Base-by-base conservation (phyloP, 2,888 invertebrate species). In the Caenorhabditis sp. region DNA sequence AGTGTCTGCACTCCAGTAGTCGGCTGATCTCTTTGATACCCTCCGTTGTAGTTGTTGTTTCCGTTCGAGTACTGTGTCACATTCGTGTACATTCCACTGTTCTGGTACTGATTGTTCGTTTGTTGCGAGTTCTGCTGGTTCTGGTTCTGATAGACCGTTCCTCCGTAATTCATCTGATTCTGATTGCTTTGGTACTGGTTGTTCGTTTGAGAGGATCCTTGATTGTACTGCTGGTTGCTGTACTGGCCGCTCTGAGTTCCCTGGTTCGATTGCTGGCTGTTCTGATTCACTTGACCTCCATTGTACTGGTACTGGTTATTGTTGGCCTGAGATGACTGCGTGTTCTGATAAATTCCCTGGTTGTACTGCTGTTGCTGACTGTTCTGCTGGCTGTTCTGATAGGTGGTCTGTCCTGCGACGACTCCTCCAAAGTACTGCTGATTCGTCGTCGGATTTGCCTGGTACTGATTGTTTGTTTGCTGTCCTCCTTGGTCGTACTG, bases 81-180 rank as follows among this genome's bases (percentile, higher is more conserved):
- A 35, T 68, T 68, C 6, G 68, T 59, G 43, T 68, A 59, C 30
- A 59, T 39, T 68, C 68, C 68, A n/a, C 52, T 59, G 37, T 65
- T 65, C 27, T 55, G 55, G 35, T 35, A 65, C 46, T 68, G 56
- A 24, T 58, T 65, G 11, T 9, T 32, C 9, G 26, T 52, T 11
- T 50, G 62, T 15, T 50, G 46, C 13, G 35, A 50, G 24, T 50
- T 46, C n/a, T n/a, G n/a, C 15, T 43, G 37, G 52, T 52, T 41
- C 20, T 59, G 62, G 22, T 35, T 48, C 26, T 50, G 43, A 50
- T 50, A 17, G n/a, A 56, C 2, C n/a, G n/a, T 17, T 39, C 32
- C 41, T 41, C 41, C 41, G 15, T 46, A 35, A 4, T 7, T 2
- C 17, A 20, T 22, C 15, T 43, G 52, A 20, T 41, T 55, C 32